Conservation (phyloP, 2,797 vertebrate genomes). For the Parauchenoglanis ngamensis region DNA sequence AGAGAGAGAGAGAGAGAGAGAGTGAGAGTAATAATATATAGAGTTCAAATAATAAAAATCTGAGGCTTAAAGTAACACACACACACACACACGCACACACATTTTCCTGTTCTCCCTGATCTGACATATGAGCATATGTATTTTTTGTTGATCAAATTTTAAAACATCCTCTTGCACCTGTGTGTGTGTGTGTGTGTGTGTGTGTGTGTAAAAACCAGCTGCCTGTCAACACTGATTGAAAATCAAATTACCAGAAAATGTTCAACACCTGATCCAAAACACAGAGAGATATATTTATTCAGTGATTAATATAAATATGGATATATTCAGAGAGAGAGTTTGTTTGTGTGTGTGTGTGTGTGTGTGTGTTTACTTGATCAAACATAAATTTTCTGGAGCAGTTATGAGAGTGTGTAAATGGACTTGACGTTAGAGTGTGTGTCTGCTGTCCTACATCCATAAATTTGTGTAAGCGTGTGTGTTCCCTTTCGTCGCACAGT, state of each 20-base stretch:
- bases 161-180: neutral
- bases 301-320: conserved; percentile 30
- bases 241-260: conserved; percentile 78
- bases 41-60: too few species aligned
- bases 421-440: conserved; percentile 74
- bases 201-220: conserved; percentile 8
- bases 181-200: conserved; percentile 14
- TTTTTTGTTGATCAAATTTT: conserved; percentile 13
- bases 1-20: too few species aligned
- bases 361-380: conserved; percentile 15
- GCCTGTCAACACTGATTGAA: conserved; percentile 75
- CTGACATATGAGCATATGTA: neutral
- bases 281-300: conserved; percentile 42
- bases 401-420: conserved; percentile 69
- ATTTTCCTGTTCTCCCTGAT: neutral
- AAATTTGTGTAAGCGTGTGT: conserved; percentile 66
- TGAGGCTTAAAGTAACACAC: neutral
- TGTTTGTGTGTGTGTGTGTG: neutral
- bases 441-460: conserved; percentile 76
- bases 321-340: neutral
- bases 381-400: neutral
- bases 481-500: neutral
- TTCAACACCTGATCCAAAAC: conserved; percentile 69
- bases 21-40: too few species aligned
- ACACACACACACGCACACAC: conserved; percentile 3